phyloP scores from a whole-genome alignment of 2,113 vertebrate genomes.

The Mionectes macconnelli region DNA sequence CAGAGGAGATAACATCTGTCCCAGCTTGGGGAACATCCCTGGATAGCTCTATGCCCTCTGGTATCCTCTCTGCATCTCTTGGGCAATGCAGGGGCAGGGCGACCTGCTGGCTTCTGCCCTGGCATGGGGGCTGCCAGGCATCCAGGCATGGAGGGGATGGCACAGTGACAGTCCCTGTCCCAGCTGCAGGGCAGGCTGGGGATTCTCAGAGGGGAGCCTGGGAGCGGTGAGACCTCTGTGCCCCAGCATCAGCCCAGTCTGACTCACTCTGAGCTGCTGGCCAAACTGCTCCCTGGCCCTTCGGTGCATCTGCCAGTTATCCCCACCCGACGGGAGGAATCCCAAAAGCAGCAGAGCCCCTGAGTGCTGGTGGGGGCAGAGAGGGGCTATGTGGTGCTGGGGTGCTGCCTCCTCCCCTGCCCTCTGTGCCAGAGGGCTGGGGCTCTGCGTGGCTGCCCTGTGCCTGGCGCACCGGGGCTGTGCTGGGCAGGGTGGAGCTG shows the following conservation, averaged over 20 bases:
- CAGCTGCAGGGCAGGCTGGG: neutral
- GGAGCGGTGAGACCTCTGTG: neutral
- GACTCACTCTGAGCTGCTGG: constrained; percentile 12
- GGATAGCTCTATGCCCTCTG: neutral
- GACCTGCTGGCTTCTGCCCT: neutral
- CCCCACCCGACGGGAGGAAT: neutral
- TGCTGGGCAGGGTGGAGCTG: constrained; percentile 34
- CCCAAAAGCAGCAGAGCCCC: neutral
- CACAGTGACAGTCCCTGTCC: neutral
- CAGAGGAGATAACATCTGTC: neutral
- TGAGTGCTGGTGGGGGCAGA: neutral
- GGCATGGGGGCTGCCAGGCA: neutral
- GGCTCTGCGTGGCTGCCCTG: fast-evolving
- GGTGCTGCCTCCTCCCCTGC: neutral
- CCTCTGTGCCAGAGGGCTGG: fast-evolving
- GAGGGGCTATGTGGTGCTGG: neutral
- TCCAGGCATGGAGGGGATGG: fast-evolving
- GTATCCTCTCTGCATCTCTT: neutral
- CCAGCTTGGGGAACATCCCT: neutral
- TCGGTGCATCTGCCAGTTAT: neutral
- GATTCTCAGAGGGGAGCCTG: constrained; percentile 14
- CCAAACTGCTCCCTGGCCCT: neutral
- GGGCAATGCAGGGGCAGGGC: neutral
- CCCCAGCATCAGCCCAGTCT: neutral
- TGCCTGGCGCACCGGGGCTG: fast-evolving